A percentile compares a stretch with the other conserved stretches of the same genome.
These are phyloP conservation scores for Drosophila ambigua DNA, from an alignment of 1,140 invertebrate species.

Conservation along the genomic window DNA sequence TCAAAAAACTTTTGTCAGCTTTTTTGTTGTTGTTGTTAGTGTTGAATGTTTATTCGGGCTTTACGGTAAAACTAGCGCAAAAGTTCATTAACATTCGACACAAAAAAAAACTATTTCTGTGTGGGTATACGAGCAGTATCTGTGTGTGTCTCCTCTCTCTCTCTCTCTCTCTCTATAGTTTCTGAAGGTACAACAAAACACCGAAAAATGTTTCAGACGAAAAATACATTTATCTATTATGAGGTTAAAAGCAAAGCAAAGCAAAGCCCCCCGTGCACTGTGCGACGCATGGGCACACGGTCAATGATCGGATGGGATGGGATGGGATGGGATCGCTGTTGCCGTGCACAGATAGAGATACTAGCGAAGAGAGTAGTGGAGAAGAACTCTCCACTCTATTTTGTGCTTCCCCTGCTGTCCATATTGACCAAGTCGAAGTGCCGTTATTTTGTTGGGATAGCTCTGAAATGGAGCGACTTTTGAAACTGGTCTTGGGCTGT, in stretches of 20 bases:
- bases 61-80: slow-evolving; percentile 72
- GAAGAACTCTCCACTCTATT: slow-evolving; percentile 3
- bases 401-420: too few relatives aligned
- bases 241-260: slow-evolving; percentile 47
- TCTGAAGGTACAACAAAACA: slow-evolving; percentile 26
- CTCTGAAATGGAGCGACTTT: slow-evolving; percentile 57
- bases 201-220: slow-evolving; percentile 25
- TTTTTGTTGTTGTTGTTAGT: slow-evolving; percentile 35
- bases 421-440: slow-evolving; percentile 42
- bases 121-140: slow-evolving; percentile 20
- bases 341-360: not conserved
- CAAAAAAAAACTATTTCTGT: slow-evolving; percentile 73
- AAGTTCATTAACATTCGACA: slow-evolving; percentile 83
- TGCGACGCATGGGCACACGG: slow-evolving; percentile 31
- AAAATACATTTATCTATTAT: slow-evolving; percentile 57
- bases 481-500: slow-evolving; percentile 48
- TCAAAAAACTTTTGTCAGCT: slow-evolving; percentile 73
- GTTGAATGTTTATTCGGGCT: slow-evolving; percentile 41
- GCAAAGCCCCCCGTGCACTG: slow-evolving; percentile 1
- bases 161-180: slow-evolving; percentile 21
- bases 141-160: slow-evolving; percentile 19
- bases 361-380: not conserved
- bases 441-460: slow-evolving; percentile 80
- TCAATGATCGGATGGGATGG: slow-evolving; percentile 56
- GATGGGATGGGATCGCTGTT: too few relatives aligned